These are phyloP conservation scores for Sinopyrophorus schimmeli DNA, from an alignment of 2,888 invertebrate species.

Conservation along the genomic window DNA sequence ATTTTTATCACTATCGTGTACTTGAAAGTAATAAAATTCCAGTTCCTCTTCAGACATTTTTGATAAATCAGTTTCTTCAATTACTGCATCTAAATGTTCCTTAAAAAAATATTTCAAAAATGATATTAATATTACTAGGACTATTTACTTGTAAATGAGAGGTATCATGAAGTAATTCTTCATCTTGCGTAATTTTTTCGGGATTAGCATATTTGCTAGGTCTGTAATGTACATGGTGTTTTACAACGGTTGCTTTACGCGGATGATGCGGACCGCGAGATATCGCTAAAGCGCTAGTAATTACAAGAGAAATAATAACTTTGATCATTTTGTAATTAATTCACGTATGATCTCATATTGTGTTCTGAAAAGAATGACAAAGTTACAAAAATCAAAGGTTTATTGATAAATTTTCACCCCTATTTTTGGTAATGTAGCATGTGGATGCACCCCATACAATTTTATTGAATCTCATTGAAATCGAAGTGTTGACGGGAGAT, in stretches of 20 bases:
- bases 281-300: slow-evolving; percentile 32
- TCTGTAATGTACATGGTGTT: slow-evolving; percentile 63
- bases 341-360: background rate
- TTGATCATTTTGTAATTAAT: slow-evolving; percentile 13
- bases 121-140: background rate
- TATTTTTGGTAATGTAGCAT: slow-evolving; percentile 19
- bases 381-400: no score
- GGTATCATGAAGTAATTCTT: slow-evolving; percentile 72
- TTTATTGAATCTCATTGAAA: slow-evolving; percentile 52
- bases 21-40: slow-evolving; percentile 82
- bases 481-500: slow-evolving; percentile 51
- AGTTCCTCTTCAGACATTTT: slow-evolving; percentile 83
- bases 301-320: slow-evolving; percentile 17
- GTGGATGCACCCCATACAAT: slow-evolving; percentile 31
- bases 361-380: no score
- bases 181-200: slow-evolving; percentile 70
- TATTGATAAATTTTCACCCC: slow-evolving; percentile 3
- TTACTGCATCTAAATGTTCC: slow-evolving; percentile 53
- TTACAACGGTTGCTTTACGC: slow-evolving; percentile 55
- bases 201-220: slow-evolving; percentile 58
- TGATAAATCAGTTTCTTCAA: slow-evolving; percentile 60
- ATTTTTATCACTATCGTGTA: slow-evolving; percentile 90
- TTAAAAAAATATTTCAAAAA: slow-evolving; percentile 37
- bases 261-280: slow-evolving; percentile 70
- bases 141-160: slow-evolving; percentile 60